Evolutionary conservation across 2,797 vertebrate genomes (phyloP).

Genomic region (Aphelocoma californica): DNA sequence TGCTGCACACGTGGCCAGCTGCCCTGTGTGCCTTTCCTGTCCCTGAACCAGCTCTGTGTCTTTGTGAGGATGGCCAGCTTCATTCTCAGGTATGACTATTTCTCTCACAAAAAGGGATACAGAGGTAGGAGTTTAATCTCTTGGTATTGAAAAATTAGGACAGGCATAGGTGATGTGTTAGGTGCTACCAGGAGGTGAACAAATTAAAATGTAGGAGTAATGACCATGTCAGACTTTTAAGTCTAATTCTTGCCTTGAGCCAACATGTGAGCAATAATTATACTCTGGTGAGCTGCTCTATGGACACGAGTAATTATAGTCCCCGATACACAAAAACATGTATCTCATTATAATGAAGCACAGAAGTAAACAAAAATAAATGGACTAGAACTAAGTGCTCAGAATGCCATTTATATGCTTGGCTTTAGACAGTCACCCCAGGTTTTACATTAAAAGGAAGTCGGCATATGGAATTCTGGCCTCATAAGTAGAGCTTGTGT

Average conservation of each 20-base stretch:
- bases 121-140: background rate
- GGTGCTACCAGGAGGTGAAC: background rate
- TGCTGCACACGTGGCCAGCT: accelerated
- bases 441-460: background rate
- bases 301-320: constrained; percentile 2
- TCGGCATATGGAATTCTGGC: background rate
- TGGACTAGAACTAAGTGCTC: background rate
- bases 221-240: background rate
- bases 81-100: background rate
- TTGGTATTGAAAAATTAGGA: constrained; percentile 4
- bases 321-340: background rate
- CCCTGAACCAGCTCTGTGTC: background rate
- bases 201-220: constrained; percentile 4
- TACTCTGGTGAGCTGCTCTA: background rate
- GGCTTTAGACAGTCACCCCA: background rate
- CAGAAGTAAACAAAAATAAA: constrained; percentile 35
- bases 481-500: background rate
- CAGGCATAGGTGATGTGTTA: background rate
- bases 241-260: constrained; percentile 28
- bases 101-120: background rate
- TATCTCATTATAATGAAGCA: background rate
- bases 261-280: background rate
- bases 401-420: background rate
- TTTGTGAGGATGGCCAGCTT: background rate
- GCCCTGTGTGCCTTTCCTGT: background rate